Evolutionary conservation across 2,797 vertebrate genomes (phyloP), one percentile per base, ranked within the genome.

Genomic region (Syngnathus acus): DNA sequence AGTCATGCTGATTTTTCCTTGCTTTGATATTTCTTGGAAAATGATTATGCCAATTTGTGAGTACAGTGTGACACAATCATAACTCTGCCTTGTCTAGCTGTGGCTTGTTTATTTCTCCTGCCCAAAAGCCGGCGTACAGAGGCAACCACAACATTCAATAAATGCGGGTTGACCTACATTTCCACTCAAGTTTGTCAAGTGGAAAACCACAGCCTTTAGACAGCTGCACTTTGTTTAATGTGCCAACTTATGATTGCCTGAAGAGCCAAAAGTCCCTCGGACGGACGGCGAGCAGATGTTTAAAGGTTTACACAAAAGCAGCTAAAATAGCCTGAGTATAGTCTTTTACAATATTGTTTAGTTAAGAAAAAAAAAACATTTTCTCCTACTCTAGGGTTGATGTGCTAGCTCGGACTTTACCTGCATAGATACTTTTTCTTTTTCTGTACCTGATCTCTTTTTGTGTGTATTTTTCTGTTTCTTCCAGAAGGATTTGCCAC

Each of bases 401-500:
- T 32, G 48, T 51, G 19, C n/a, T 55, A 14, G 23, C 23, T 4
- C 50, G 21, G 50, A 53, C 21, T 21, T 21, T 40, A n/a, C 21
- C 60, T 21, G 39, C 62, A 19, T n/a, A 14, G 16, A 37, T 19
- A 32, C n/a, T 48, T 6, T 38, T 5, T 10, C 43, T 26, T 64
- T 43, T 38, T 42, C 55, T 45, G 43, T 77, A 68, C 75, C 88
- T 91, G 84, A 89, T 88, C 84, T 87, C 38, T 45, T 45, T 75
- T 11, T 72, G 32, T 32, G 32, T 32, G 32, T 32, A 32, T 32
- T 55, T 68, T 58, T 79, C 32, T 78, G 74, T 90, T 86, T 83
- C 76, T 89, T 90, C 81, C 86, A 92, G 91, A 93, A 95, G 91
- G 94, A 95, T 79, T 84, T 95, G 83, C 94, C 94, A 54, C 89